phyloP scores from a whole-genome alignment of 2,113 vertebrate species.

The Eurystomus gularis region DNA sequence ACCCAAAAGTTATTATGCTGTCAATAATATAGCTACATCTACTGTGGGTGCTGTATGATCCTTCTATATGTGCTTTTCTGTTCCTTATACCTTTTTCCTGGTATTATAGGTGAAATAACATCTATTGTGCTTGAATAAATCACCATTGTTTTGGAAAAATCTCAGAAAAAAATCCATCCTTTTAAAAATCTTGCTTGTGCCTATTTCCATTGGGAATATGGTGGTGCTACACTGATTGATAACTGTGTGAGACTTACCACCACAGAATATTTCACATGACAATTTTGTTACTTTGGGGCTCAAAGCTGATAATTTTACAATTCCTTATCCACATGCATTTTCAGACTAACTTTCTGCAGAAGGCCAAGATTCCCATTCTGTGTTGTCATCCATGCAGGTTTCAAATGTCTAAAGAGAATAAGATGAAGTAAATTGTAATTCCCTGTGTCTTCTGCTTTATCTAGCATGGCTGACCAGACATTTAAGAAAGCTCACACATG shows the following conservation, averaged over 20 bases:
- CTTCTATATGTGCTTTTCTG: neutral
- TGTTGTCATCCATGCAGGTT: neutral
- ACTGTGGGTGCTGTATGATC: neutral
- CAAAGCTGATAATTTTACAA: neutral
- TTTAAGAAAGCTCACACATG: neutral
- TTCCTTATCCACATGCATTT: neutral
- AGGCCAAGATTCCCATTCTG: neutral
- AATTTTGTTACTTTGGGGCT: neutral
- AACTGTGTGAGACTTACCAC: neutral
- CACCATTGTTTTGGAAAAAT: neutral
- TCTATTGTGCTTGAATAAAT: neutral
- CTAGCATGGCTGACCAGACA: neutral
- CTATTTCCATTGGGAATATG: neutral
- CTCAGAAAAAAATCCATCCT: neutral
- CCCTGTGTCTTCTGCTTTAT: neutral
- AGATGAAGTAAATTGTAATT: neutral
- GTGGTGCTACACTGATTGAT: neutral
- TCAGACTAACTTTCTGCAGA: neutral
- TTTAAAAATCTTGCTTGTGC: neutral
- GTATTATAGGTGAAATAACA: neutral
- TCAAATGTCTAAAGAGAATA: neutral
- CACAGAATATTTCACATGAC: neutral
- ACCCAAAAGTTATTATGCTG: neutral
- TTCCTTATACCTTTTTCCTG: neutral
- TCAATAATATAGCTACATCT: neutral